Evolutionary conservation across 2,113 vertebrate genomes (phyloP).

Genomic region (Austrofundulus limnaeus): DNA sequence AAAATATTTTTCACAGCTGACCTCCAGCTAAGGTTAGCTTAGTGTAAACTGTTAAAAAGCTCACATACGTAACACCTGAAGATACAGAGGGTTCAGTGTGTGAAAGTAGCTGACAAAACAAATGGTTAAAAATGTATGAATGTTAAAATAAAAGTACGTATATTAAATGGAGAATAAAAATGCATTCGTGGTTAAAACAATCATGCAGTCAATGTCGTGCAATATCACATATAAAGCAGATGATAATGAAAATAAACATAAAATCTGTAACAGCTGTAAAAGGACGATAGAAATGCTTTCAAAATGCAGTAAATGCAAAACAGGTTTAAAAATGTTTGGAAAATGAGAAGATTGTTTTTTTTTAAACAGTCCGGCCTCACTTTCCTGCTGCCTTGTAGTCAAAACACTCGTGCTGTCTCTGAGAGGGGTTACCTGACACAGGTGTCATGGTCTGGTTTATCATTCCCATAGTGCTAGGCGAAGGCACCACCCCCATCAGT

Average conservation of each 20-base stretch:
- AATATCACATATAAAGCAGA: constrained; percentile 38
- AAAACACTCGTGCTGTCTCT: constrained; percentile 72
- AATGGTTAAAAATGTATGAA: constrained; percentile 57
- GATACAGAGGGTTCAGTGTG: constrained; percentile 32
- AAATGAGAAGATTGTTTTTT: constrained; percentile 23
- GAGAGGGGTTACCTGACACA: constrained; percentile 91
- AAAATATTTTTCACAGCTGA: too few relatives aligned
- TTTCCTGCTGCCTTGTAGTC: constrained; percentile 67
- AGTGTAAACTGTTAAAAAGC: neutral
- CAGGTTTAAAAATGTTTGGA: constrained; percentile 28
- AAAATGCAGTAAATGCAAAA: neutral
- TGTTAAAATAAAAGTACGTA: constrained; percentile 71
- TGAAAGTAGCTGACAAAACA: constrained; percentile 45
- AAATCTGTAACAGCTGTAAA: constrained; percentile 44
- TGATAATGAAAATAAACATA: constrained; percentile 17
- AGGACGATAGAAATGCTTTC: constrained; percentile 24
- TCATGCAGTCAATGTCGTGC: constrained; percentile 73
- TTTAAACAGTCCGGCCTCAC: constrained; percentile 60
- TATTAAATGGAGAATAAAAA: constrained; percentile 43
- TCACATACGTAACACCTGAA: neutral
- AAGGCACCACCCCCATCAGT: constrained; percentile 97
- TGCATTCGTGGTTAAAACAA: constrained; percentile 35
- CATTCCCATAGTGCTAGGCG: constrained; percentile 98
- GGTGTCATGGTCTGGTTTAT: constrained; percentile 99
- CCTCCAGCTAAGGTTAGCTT: neutral